Evolutionary conservation across 2,888 invertebrate genomes (phyloP).

Genomic region (Drosophila atripex): DNA sequence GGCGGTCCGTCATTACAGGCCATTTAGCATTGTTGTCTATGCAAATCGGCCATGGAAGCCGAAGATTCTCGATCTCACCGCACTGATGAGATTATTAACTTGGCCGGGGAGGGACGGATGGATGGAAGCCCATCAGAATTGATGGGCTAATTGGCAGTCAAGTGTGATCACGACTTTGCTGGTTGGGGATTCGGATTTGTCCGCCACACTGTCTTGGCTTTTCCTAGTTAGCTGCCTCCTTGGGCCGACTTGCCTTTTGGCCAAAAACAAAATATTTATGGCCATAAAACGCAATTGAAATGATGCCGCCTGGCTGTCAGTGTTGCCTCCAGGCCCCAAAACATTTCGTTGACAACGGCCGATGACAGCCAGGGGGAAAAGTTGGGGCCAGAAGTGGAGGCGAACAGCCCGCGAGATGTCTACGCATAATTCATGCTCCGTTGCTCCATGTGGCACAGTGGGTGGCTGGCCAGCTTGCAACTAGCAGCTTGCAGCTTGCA

Average conservation of each 20-base stretch:
- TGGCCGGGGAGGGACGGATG: background rate
- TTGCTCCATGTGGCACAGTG: slow-evolving; percentile 39
- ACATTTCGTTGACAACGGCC: slow-evolving; percentile 43
- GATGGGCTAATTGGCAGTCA: slow-evolving; percentile 46
- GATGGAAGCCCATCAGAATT: slow-evolving; percentile 19
- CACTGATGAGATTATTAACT: slow-evolving; percentile 41
- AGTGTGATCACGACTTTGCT: slow-evolving; percentile 41
- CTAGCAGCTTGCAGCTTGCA: no score
- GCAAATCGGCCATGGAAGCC: slow-evolving; percentile 47
- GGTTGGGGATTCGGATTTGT: slow-evolving; percentile 8
- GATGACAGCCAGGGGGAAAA: slow-evolving; percentile 24
- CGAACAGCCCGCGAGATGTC: slow-evolving; percentile 24
- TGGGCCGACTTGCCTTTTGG: slow-evolving; percentile 1
- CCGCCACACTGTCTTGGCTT: background rate
- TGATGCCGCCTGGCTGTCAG: slow-evolving; percentile 53
- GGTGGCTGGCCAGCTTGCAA: slow-evolving; percentile 3
- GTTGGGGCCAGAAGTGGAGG: background rate
- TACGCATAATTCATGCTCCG: slow-evolving; percentile 65
- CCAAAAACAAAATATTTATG: slow-evolving; percentile 56
- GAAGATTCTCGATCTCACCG: slow-evolving; percentile 19
- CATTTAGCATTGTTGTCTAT: slow-evolving; percentile 49
- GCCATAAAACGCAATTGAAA: slow-evolving; percentile 65
- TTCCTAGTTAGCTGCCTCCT: slow-evolving; percentile 14
- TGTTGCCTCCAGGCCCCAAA: slow-evolving; percentile 7
- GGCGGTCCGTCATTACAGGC: slow-evolving; percentile 54